Conservation (phyloP, 2,113 vertebrate species). For the Mormoops blainvillei region DNA sequence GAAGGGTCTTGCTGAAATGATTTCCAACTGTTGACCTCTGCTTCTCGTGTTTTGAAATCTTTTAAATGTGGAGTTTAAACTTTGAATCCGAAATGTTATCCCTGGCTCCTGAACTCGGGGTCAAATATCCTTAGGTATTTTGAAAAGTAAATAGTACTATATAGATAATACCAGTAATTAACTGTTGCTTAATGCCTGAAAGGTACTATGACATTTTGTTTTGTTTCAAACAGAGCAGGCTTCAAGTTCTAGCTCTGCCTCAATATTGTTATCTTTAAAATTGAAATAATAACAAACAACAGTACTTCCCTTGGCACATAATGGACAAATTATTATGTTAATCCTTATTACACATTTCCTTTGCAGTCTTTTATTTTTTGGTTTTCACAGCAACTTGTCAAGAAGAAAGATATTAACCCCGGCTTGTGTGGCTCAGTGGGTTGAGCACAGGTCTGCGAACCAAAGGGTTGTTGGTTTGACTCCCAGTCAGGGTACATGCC, state of each 20-base stretch:
- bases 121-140: constrained; percentile 45
- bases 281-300: background rate
- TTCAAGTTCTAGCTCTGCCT: background rate
- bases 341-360: background rate
- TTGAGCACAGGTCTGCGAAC: too few species aligned
- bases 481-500: too few species aligned
- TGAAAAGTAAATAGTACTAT: constrained; percentile 50
- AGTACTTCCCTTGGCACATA: background rate
- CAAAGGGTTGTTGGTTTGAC: too few species aligned
- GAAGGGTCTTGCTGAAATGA: background rate
- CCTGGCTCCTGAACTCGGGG: constrained; percentile 4
- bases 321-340: background rate
- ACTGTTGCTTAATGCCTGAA: constrained; percentile 14
- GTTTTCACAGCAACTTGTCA: background rate
- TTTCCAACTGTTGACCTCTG: constrained; percentile 20
- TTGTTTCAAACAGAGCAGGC: background rate
- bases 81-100: constrained; percentile 38
- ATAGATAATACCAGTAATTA: constrained; percentile 42
- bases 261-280: constrained; percentile 13
- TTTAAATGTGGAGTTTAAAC: constrained; percentile 49
- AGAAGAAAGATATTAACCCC: background rate
- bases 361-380: background rate
- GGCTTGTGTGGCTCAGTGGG: too few species aligned
- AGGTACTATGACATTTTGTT: background rate
- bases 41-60: constrained; percentile 51